Conservation (phyloP, 64 coral and sea anemone genomes). For the Acropora yongei region DNA sequence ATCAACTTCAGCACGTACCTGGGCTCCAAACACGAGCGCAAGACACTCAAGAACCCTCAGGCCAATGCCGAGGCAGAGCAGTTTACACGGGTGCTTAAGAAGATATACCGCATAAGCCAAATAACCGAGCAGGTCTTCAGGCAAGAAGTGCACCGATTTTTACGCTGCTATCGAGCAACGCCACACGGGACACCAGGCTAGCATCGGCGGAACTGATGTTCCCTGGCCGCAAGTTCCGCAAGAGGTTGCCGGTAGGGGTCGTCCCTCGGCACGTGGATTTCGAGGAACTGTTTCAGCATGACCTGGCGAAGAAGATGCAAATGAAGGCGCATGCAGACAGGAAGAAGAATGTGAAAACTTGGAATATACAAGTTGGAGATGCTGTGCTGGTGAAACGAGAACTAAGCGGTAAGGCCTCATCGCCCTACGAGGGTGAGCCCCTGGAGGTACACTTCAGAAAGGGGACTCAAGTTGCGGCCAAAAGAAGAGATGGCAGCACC, state of each 20-base stretch:
- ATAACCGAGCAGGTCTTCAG: constrained; percentile 35
- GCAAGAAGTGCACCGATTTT: constrained; percentile 47
- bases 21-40: constrained; percentile 39
- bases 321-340: not conserved
- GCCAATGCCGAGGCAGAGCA: constrained; percentile 48
- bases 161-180: constrained; percentile 40
- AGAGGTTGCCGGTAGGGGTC: not conserved
- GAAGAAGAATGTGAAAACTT: not conserved
- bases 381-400: not conserved
- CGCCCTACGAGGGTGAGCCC: not conserved
- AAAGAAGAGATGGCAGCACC: not conserved
- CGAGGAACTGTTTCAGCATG: constrained; percentile 42
- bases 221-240: constrained; percentile 14
- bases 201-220: constrained; percentile 48
- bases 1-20: constrained; percentile 54
- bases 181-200: constrained; percentile 50
- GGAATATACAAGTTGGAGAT: not conserved
- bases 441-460: not conserved
- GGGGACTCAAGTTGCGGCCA: not conserved
- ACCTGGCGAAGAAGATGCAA: constrained; percentile 9
- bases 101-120: not conserved
- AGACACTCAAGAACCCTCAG: constrained; percentile 3
- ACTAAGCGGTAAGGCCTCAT: not conserved
- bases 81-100: not conserved
- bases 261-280: constrained; percentile 34